These are phyloP conservation scores for Cyrtorhinus lividipennis DNA, from an alignment of 1,140 invertebrate species.

Conservation along the genomic window DNA sequence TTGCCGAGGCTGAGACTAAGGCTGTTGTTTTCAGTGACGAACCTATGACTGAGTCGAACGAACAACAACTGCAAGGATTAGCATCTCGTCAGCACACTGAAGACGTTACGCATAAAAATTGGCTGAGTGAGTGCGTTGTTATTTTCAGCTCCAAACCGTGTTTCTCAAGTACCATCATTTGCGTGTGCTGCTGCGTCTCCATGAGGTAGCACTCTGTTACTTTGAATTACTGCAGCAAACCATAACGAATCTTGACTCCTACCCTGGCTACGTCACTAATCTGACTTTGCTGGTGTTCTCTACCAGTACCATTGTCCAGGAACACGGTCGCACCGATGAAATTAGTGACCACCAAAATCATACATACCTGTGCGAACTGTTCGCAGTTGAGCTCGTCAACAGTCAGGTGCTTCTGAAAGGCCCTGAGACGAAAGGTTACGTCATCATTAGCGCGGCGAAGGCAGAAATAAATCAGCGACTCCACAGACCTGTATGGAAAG, in stretches of 20 bases:
- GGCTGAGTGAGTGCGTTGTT: slow-evolving; percentile 62
- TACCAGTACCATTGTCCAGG: no score
- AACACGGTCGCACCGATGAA: no score
- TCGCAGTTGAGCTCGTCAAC: slow-evolving; percentile 81
- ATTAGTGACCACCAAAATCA: no score
- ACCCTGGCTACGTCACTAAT: no score
- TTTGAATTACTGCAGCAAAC: no score
- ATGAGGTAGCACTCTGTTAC: no score
- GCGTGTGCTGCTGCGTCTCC: no score
- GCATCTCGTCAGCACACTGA: slow-evolving; percentile 66
- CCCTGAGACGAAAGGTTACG: slow-evolving; percentile 90
- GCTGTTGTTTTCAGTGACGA: slow-evolving; percentile 86
- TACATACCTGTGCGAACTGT: no score
- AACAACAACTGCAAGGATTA: slow-evolving; percentile 67
- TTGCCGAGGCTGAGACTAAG: slow-evolving; percentile 88
- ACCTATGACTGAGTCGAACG: slow-evolving; percentile 49
- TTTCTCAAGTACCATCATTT: no score
- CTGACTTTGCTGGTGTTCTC: no score
- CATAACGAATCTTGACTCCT: no score
- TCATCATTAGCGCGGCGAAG: slow-evolving; percentile 89
- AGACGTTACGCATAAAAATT: slow-evolving; percentile 80
- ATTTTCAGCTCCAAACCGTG: background rate
- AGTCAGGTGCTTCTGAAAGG: slow-evolving; percentile 92
- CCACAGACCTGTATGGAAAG: slow-evolving; percentile 83
- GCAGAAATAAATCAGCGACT: slow-evolving; percentile 82